Base-by-base conservation (phyloP, 2,888 invertebrate genomes). In the Oscheius sp. region DNA sequence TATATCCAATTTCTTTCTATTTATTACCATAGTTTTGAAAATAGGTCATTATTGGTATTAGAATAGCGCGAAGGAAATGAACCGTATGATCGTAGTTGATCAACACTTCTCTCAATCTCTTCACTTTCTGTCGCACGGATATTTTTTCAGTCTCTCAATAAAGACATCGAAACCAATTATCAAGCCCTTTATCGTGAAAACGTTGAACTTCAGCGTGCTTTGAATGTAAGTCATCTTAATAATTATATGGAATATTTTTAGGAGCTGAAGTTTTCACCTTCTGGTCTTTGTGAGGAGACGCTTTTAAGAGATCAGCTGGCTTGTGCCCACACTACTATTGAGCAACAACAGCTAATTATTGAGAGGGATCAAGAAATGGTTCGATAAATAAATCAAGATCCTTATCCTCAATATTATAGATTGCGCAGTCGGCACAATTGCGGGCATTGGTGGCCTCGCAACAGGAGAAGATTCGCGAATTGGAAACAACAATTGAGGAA, bases 281-380 rank as follows among this genome's bases (percentile, higher is more conserved):
- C 73, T 4, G 73, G 70, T 33, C 61, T 73, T 12, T 67, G 67
- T 44, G 78, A 77, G 32, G 78, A 80, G 49, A 66, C 67, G 38
- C 69, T 76, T 28, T 65, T 83, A 32, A 67, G 77, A 54, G 82
- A 84, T 66, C 83, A 83, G 67, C 73, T 83, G 50, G 75, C 75
- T 30, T 69, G 73, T 33, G 83, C 83, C 12, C 75, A 80, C 62
- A 73, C 77, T 12, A 80, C 78, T 17, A 78, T 83, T 47, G 75
- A 73, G 49, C 79, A 82, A 61, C 75, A 82, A 56, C 81, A 80
- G 67, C 65, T 72, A 26, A 68, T 75, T 30, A 73, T 78, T 38
- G 76, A 78, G 62, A 68, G 72, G 17, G 73, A 75, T 62, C 71
- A 75, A 62, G 78, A 78, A 51, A 73, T 77, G 73, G 76, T 76